These are phyloP conservation scores for Helicoverpa armigera DNA, from an alignment of 1,140 invertebrate species.

Conservation along the genomic window DNA sequence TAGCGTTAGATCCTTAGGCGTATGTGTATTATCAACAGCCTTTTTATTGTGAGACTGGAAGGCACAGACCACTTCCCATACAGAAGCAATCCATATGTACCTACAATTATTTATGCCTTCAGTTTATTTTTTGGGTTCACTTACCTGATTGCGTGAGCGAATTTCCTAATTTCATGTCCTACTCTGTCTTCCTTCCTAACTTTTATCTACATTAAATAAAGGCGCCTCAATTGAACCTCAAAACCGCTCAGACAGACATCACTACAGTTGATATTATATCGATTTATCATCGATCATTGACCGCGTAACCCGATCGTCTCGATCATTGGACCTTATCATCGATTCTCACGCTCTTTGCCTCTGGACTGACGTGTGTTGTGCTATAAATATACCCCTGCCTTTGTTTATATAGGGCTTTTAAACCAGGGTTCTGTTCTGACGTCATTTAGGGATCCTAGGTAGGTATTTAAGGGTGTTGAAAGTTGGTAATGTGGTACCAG, in stretches of 20 bases:
- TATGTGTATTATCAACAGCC: too few relatives aligned
- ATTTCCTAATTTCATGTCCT: too few relatives aligned
- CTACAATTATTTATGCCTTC: too few relatives aligned
- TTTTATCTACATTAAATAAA: too few relatives aligned
- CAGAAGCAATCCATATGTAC: too few relatives aligned
- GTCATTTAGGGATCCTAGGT: slow-evolving; percentile 1
- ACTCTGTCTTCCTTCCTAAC: too few relatives aligned
- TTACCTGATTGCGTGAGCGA: too few relatives aligned
- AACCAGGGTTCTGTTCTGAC: neutral
- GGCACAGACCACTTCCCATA: too few relatives aligned
- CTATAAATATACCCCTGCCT: neutral
- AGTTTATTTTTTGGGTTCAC: too few relatives aligned
- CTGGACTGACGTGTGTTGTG: slow-evolving; percentile 16
- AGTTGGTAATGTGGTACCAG: neutral
- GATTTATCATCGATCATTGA: slow-evolving; percentile 52
- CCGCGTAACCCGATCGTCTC: slow-evolving; percentile 60
- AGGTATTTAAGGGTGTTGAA: neutral
- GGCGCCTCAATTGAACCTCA: too few relatives aligned
- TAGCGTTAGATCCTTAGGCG: too few relatives aligned
- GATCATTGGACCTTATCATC: slow-evolving; percentile 52
- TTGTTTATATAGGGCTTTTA: slow-evolving; percentile 4
- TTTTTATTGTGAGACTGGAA: too few relatives aligned
- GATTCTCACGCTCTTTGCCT: slow-evolving; percentile 50
- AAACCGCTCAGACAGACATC: slow-evolving; percentile 1
- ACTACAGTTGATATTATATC: neutral